Base-by-base conservation (phyloP, 2,113 vertebrate genomes). In the Rana temporaria region DNA sequence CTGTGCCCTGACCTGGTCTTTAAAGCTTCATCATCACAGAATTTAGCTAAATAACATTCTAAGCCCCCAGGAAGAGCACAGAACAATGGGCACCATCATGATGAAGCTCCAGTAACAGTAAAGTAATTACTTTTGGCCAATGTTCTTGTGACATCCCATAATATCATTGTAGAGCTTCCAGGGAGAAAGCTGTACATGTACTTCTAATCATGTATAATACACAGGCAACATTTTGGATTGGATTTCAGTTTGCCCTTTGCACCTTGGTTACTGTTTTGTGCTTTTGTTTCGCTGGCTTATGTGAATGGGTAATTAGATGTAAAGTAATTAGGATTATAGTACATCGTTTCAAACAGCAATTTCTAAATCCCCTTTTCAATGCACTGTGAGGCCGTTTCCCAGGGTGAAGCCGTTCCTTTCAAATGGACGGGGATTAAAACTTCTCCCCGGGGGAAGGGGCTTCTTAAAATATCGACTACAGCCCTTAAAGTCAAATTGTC, bases 361-460 rank as follows among this genome's bases (percentile, higher is more conserved):
- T 68, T 69, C 9, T 80, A 80, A 70, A 80, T 70, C 65, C 77
- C 56, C 66, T 70, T 56, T 70, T 69, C 66, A 80, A 26, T 80
- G 12, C 38, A 34, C 56, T 70, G 66, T 52, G 56, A 70, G 66
- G 78, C 66, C 20, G 22, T 26, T 59, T 70, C 66, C 78, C 57
- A 62, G 55, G 78, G 66, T 26, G 78, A 42, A 66, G 53, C 26
- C 38, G 56, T 69, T 57, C 56, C 56, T 60, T 70, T 69, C 22
- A 80, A 80, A 80, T 80, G 78, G 66, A 80, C 70, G 56, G 78
- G 71, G 65, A 80, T 70, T 80, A 80, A 62, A 62, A 57, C 20
- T 55, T 66, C 62, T 52, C 62, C 38, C 34, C 12, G 65, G 78
- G 59, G 77, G 78, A 38, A 79, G 60, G 66, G 66, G 6, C 55